A percentile compares a stretch with the other conserved stretches of the same genome.
Evolutionary conservation across 2,797 vertebrate genomes (phyloP).

Genomic region (Myotis findleyi): DNA sequence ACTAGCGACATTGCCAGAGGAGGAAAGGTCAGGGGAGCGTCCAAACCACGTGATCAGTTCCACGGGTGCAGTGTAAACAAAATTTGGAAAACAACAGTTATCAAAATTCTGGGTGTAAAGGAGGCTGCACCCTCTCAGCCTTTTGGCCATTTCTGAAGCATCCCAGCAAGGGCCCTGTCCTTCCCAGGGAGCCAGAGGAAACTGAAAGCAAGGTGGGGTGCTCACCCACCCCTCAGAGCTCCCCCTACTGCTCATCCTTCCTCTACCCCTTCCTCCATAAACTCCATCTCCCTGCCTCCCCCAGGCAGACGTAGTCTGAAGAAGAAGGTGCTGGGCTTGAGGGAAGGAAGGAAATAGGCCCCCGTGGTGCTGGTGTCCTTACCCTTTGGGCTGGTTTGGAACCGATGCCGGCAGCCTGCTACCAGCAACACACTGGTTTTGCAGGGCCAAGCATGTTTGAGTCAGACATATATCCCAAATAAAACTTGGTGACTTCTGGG

Average conservation of each 20-base stretch:
- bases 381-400: neutral
- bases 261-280: neutral
- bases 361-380: neutral
- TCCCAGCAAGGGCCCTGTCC: neutral
- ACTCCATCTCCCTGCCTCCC: neutral
- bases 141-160: neutral
- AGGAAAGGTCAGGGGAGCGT: neutral
- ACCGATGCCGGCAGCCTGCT: too few relatives aligned
- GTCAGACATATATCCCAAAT: neutral
- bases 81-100: neutral
- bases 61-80: neutral
- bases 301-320: neutral
- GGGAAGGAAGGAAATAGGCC: neutral
- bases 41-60: neutral
- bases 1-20: neutral
- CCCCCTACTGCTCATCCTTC: neutral
- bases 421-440: neutral
- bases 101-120: neutral
- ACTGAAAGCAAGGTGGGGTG: neutral
- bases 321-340: neutral
- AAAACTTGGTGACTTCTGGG: neutral
- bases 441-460: neutral
- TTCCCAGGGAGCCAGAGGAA: neutral
- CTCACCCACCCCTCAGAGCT: neutral
- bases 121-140: neutral